Base-by-base conservation (phyloP, 2,113 vertebrate genomes). In the Vulpes vulpes region DNA sequence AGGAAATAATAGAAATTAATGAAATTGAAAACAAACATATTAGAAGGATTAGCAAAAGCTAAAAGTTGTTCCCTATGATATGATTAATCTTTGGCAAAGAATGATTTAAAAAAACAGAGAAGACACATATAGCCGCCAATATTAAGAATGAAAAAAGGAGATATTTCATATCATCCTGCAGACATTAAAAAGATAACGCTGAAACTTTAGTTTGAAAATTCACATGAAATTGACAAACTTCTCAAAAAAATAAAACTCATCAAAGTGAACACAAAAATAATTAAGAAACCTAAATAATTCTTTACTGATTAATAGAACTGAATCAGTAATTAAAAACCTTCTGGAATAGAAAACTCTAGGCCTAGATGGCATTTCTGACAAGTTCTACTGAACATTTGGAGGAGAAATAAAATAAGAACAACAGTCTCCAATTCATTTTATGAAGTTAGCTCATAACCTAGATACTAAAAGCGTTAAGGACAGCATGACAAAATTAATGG, bases 331-430 rank as follows among this genome's bases (percentile, higher is more conserved):
- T 90, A 27, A 90, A 93, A 93, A 79, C 19, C 10, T 79, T 80
- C 65, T 43, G 69, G 49, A 73, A 93, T 32, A 90, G 57, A 95
- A 93, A 95, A 81, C 64, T 80, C 5, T 74, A 81, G 73, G 64
- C 64, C 23, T 90, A 74, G 8, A 89, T 60, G 80, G 49, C 49
- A 74, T 93, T 95, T 80, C 62, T 80, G 80, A 81, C 32, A 95
- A 95, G 73, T 95, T 93, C 85, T 92, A 83, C 22, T 57, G n/a
- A 89, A 96, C 14, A 93, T 80, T 53, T 65, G 73, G 76, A 95
- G 62, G 55, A 92, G 90, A 85, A 86, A 89, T 69, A 85, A 95
- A 93, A 93, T 95, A 65, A 65, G 93, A 81, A 95, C 10, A 85
- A 86, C 16, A 80, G 49, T 64, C 35, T 80, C 57, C 27, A 92